Evolutionary conservation across 1,140 invertebrate species (phyloP), one percentile per base, ranked within the genome.

Genomic region (Thaumatotibia leucotreta): DNA sequence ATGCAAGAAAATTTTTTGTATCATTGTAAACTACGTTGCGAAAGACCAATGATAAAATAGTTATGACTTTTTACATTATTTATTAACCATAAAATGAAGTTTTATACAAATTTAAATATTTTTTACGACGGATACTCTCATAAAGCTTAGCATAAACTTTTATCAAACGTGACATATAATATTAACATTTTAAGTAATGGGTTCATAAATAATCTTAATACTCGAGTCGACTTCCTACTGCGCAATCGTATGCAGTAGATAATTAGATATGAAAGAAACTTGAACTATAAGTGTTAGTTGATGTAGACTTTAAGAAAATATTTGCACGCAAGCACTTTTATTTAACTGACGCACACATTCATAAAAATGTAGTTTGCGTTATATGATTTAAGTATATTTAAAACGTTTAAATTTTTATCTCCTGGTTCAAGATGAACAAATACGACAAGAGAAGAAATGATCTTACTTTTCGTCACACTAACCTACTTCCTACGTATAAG

Each of bases 41-140:
- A 58, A 58, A 58, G 23, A 58, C 23, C 24, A 58, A 31, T 58
- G 29, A 58, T 29, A 45, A 45, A 58, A 58, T 29, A 45, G 20
- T 20, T 14, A 14, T 45, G 39, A 20, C 39, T 45, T 45, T 45
- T 45, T 24, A 58, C 23, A 58, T 58, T 58, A 58, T 58, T 58
- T 58, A 58, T 58, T 58, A 58, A 58, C 52, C 52, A 58, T 58
- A 58, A 58, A 58, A 58, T 24, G 27, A 14, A 17, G 24, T 27
- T 58, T 27, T 27, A 58, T 5, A 24, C 8, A 5, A 58, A 1
- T 27, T 58, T 58, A 17, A n/a, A 14, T 10, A 14, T n/a, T n/a
- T 27, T 58, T 58, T 23, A 29, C 24, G 52, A 58, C 52, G 27
- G 17, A 10, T n/a, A 58, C 14, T 58, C 52, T 24, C 52, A 31